These are phyloP conservation scores for Crossaster papposus DNA, from an alignment of 53 echinoderm and acorn worm genomes.

Conservation along the genomic window DNA sequence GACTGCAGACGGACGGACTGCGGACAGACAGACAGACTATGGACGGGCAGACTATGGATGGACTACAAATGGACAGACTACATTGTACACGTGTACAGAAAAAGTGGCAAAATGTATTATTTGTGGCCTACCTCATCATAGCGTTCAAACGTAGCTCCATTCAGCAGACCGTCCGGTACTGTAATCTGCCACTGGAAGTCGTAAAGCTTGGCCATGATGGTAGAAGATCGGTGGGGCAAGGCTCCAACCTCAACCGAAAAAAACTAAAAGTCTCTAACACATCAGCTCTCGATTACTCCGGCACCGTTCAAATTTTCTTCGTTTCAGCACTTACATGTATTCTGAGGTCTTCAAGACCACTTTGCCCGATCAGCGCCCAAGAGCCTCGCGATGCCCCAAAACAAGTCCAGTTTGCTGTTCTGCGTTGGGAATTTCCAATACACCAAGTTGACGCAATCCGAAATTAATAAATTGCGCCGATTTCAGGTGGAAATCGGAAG, in stretches of 20 bases:
- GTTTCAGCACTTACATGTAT: neutral
- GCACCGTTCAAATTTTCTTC: neutral
- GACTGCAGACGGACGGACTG: too few relatives aligned
- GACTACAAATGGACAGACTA: too few relatives aligned
- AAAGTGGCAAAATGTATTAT: neutral
- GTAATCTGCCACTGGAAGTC: conserved; percentile 93
- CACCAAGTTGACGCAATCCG: neutral
- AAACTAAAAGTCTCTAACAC: conserved; percentile 39
- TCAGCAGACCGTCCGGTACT: conserved; percentile 81
- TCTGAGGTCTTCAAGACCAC: neutral
- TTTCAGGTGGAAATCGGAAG: neutral
- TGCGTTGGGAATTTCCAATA: neutral
- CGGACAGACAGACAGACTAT: too few relatives aligned
- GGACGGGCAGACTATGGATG: too few relatives aligned
- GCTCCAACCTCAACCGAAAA: neutral
- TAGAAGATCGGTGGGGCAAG: neutral
- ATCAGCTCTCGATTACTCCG: neutral
- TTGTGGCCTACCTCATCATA: conserved; percentile 90
- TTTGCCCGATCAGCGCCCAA: neutral
- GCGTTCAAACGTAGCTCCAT: conserved; percentile 92
- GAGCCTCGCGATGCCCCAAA: neutral
- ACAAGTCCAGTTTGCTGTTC: neutral
- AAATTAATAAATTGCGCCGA: neutral
- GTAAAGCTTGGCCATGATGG: conserved; percentile 93
- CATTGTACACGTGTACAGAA: too few relatives aligned